Conservation (phyloP, 2,797 vertebrate species). For the Epinephelus awoara region DNA sequence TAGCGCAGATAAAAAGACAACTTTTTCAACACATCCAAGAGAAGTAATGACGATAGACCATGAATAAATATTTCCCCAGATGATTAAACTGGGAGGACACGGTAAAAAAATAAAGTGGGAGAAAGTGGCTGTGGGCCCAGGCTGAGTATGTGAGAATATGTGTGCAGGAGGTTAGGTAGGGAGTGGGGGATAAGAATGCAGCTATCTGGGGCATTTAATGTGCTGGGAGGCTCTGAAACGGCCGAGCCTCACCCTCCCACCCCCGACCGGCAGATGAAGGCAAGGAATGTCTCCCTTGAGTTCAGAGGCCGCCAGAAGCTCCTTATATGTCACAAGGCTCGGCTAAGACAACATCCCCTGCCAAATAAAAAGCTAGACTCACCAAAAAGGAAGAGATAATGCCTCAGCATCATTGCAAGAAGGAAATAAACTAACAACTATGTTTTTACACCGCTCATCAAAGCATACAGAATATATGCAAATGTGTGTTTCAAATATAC, state of each 20-base stretch:
- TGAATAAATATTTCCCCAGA: constrained; percentile 80
- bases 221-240: constrained; percentile 58
- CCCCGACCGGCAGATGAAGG: constrained; percentile 59
- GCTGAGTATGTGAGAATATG: constrained; percentile 41
- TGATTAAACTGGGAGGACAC: constrained; percentile 73
- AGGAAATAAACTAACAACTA: constrained; percentile 16
- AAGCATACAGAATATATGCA: constrained; percentile 35
- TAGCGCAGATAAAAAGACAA: constrained; percentile 64
- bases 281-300: constrained; percentile 58
- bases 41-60: constrained; percentile 63
- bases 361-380: constrained; percentile 40
- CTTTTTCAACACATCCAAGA: constrained; percentile 65
- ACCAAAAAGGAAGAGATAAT: constrained; percentile 25
- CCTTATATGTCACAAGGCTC: constrained; percentile 44
- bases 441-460: constrained; percentile 28
- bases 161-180: constrained; percentile 64
- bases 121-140: constrained; percentile 41
- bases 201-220: constrained; percentile 70
- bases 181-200: constrained; percentile 67
- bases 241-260: constrained; percentile 48
- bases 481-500: constrained; percentile 52
- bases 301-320: constrained; percentile 45
- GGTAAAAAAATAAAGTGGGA: constrained; percentile 28
- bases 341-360: constrained; percentile 46
- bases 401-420: constrained; percentile 21